Conservation (phyloP, 2,797 vertebrate species). For the Lithobates pipiens region DNA sequence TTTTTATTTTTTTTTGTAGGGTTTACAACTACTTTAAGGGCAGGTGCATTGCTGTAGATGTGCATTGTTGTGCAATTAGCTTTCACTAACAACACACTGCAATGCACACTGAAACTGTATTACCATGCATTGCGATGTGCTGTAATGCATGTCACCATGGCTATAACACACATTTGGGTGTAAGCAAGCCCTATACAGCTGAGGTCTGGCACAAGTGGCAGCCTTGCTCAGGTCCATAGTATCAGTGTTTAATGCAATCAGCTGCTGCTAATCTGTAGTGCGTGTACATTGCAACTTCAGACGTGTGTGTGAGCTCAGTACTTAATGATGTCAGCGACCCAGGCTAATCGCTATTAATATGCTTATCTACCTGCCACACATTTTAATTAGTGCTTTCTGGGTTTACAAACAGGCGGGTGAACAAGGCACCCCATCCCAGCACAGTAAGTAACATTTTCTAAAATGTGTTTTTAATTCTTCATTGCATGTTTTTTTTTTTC, state of each 20-base stretch:
- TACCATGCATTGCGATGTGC: too few species aligned
- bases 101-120: too few species aligned
- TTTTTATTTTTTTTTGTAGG: too few species aligned
- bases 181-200: not conserved
- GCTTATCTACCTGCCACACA: not conserved
- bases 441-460: slow-evolving; percentile 29
- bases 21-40: too few species aligned
- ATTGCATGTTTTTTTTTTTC: too few species aligned
- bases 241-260: slow-evolving; percentile 9
- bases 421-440: not conserved
- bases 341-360: slow-evolving; percentile 48
- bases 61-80: too few species aligned
- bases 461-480: too few species aligned
- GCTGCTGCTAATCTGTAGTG: slow-evolving; percentile 35
- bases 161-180: too few species aligned
- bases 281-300: slow-evolving; percentile 21
- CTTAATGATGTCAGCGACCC: slow-evolving; percentile 56
- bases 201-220: not conserved
- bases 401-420: not conserved
- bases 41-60: too few species aligned
- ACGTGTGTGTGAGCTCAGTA: slow-evolving; percentile 39
- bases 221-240: not conserved
- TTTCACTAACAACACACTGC: too few species aligned
- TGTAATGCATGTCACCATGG: not conserved
- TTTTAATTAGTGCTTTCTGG: slow-evolving; percentile 24